Evolutionary conservation across 2,797 vertebrate species (phyloP).

Genomic region (Hafferia zeledoni): DNA sequence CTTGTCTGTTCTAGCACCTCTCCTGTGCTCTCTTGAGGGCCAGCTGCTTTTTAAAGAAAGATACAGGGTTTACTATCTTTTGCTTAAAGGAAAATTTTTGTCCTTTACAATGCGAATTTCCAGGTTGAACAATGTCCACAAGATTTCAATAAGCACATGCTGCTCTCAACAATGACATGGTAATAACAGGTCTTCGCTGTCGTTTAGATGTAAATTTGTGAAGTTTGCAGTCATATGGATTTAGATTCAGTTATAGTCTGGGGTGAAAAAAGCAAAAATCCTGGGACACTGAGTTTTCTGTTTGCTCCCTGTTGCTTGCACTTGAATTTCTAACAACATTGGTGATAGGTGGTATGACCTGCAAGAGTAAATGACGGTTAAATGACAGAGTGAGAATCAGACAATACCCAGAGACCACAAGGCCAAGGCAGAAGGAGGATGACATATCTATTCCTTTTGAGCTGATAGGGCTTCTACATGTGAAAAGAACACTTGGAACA

Average conservation of each 20-base stretch:
- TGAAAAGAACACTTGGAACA: neutral
- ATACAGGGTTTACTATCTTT: neutral
- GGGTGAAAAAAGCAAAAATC: neutral
- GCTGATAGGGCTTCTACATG: neutral
- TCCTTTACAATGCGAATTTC: neutral
- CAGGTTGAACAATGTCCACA: neutral
- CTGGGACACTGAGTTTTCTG: neutral
- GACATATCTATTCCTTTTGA: neutral
- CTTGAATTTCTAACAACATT: neutral
- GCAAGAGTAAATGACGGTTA: neutral
- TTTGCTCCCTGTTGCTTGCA: neutral
- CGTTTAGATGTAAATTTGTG: neutral
- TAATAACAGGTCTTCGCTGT: neutral
- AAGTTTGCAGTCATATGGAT: neutral
- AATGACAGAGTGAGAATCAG: neutral
- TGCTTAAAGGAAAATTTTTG: neutral
- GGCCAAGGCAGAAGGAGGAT: neutral
- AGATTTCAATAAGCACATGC: neutral
- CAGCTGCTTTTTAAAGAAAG: constrained; percentile 31
- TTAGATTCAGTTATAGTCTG: neutral
- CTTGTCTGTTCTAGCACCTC: constrained; percentile 27
- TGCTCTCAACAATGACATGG: neutral
- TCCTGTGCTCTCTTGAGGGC: neutral
- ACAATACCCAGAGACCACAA: neutral
- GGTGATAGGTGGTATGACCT: neutral